These are phyloP conservation scores for Drosophila saltans DNA, from an alignment of 1,140 invertebrate genomes.

Conservation along the genomic window DNA sequence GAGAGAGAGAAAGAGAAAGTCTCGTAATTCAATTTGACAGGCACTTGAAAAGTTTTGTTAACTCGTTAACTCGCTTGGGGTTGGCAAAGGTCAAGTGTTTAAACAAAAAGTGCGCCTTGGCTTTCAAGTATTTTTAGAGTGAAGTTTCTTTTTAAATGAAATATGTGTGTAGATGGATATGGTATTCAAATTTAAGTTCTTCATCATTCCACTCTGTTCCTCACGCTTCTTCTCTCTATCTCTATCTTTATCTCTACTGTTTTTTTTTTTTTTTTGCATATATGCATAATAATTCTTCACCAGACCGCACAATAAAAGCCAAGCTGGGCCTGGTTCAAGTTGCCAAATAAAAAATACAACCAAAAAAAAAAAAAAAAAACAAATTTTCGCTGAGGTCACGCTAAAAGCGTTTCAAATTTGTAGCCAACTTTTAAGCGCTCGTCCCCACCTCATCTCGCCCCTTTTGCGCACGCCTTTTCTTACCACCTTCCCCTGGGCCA, in stretches of 20 bases:
- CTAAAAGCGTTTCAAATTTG: constrained; percentile 47
- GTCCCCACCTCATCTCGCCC: neutral
- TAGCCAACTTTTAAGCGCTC: constrained; percentile 23
- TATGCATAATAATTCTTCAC: constrained; percentile 9
- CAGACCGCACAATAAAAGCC: constrained; percentile 19
- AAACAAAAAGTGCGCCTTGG: neutral
- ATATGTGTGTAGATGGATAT: neutral
- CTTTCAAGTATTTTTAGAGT: neutral
- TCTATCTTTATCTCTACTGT: neutral
- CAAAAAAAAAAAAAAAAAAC: constrained; percentile 18
- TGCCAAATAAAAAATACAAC: constrained; percentile 20
- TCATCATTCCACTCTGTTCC: neutral
- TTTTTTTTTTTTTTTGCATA: neutral
- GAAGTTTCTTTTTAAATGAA: neutral
- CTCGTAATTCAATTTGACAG: constrained; percentile 11
- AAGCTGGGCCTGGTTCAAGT: constrained; percentile 16
- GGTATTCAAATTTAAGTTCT: constrained; percentile 7
- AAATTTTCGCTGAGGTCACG: constrained; percentile 46
- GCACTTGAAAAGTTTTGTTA: constrained; percentile 11
- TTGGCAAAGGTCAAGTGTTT: neutral
- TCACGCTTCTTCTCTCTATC: neutral
- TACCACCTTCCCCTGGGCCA: neutral
- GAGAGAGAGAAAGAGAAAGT: no score
- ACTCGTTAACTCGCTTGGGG: neutral
- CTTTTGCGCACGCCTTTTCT: neutral